Evolutionary conservation across 2,888 invertebrate species (phyloP), one percentile per base, ranked within the genome.

Genomic region (Catocala nupta): DNA sequence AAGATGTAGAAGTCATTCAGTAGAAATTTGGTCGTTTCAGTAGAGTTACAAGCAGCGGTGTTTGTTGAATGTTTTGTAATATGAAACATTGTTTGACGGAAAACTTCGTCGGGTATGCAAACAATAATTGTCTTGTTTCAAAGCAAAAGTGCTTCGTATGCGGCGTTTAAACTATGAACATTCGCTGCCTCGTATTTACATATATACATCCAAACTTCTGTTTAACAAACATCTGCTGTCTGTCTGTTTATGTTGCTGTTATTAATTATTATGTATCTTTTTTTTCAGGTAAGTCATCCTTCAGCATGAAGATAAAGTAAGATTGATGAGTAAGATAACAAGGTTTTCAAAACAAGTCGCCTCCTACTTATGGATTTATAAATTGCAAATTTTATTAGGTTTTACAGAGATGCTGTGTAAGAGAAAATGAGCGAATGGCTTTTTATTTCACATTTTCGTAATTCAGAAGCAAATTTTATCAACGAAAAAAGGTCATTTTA

Each of bases 1-100:
- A 39, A 61, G 47, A 66, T 64, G 48, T 49, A 16, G 7, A 51
- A 34, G 50, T 59, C 13, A 67, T 64, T 71, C 65, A 66, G 71
- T 55, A 64, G 63, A 63, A 69, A 68, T 71, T 58, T 57, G 60
- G 55, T 63, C 56, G 57, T 59, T 74, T 68, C 65, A 59, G 58
- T 64, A 55, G 61, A 65, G 59, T 70, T 63, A 51, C 70, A 64
- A 71, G 53, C 64, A 43, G 62, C 55, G 48, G 44, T 55, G 68
- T 70, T 59, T 78, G 77, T 71, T 78, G 68, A 71, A 78, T 90
- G 88, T 90, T 90, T 90, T 85, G 90, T 81, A 88, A 89, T 74
- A 84, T 77, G 82, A 84, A 82, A 82, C 85, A 70, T 78, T 89
- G 89, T 88, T 90, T 89, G 82, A 65, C 81, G 86, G 86, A 87